A percentile compares a stretch with the other conserved stretches of the same genome.
Conservation (phyloP, 2,113 vertebrate species). For the Cygnus buccinator region DNA sequence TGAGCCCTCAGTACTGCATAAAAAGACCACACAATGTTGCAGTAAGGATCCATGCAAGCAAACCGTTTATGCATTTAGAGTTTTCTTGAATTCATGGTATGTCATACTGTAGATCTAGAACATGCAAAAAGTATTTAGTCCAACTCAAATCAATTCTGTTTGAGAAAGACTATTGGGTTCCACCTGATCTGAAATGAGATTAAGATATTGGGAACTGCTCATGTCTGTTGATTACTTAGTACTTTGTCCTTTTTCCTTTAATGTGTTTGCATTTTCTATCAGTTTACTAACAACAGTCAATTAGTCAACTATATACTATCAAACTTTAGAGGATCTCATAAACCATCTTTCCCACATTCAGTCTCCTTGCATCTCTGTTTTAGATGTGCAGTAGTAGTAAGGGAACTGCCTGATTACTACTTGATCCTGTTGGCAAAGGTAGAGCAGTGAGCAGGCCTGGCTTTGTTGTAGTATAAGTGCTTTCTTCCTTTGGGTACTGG, state of each 20-base stretch:
- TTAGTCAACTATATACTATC: not conserved
- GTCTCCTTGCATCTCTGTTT: not conserved
- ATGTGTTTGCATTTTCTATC: not conserved
- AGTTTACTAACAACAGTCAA: not conserved
- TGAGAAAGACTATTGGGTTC: not conserved
- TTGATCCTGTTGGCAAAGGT: not conserved
- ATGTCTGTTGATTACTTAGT: not conserved
- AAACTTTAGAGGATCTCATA: not conserved
- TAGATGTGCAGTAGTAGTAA: not conserved
- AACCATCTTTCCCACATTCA: not conserved
- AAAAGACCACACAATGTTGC: not conserved
- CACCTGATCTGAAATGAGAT: not conserved
- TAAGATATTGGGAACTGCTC: not conserved
- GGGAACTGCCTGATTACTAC: not conserved
- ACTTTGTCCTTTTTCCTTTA: not conserved
- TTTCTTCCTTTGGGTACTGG: not conserved
- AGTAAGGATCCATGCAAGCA: not conserved
- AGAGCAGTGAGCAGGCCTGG: not conserved
- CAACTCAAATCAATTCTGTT: not conserved
- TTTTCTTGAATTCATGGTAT: not conserved
- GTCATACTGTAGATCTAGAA: no score
- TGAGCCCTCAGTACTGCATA: not conserved
- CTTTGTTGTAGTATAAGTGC: not conserved
- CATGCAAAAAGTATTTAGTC: accelerated
- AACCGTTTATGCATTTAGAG: not conserved